Evolutionary conservation across 2,797 vertebrate species (phyloP).

Genomic region (Poeciliopsis gracilis): DNA sequence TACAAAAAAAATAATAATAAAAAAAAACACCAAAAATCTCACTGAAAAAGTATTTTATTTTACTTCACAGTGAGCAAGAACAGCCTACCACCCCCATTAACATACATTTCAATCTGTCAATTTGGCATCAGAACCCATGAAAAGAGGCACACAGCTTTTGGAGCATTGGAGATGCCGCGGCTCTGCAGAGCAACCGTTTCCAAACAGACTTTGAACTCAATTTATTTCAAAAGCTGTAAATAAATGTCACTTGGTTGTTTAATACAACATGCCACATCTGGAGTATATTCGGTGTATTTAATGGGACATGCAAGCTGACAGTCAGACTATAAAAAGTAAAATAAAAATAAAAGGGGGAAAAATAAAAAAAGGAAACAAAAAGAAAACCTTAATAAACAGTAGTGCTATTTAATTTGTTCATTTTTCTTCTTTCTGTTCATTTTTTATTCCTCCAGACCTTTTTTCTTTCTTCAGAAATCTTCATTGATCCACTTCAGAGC

Average conservation of each 20-base stretch:
- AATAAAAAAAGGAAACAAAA: conserved; percentile 26
- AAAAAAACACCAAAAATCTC: conserved; percentile 11
- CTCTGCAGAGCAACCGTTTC: conserved; percentile 31
- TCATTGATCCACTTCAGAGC: conserved; percentile 84
- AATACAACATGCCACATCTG: conserved; percentile 34
- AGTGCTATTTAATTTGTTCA: conserved; percentile 37
- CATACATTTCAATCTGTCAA: conserved; percentile 61
- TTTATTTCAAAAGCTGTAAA: conserved; percentile 29
- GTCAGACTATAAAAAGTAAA: conserved; percentile 18
- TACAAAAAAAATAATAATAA: background rate
- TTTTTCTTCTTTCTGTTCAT: conserved; percentile 46
- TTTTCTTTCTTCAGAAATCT: conserved; percentile 53
- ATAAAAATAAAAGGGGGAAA: background rate
- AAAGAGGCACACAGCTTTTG: conserved; percentile 21
- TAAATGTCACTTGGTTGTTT: conserved; percentile 28
- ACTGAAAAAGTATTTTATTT: conserved; percentile 87
- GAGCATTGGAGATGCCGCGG: conserved; percentile 29
- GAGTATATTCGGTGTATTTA: conserved; percentile 37
- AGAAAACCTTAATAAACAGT: conserved; percentile 64
- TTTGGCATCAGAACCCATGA: conserved; percentile 66
- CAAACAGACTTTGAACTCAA: conserved; percentile 37
- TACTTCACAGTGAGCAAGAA: conserved; percentile 74
- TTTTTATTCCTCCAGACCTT: conserved; percentile 24
- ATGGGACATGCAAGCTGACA: conserved; percentile 60
- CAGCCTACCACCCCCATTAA: background rate